Conservation (phyloP, 2,888 invertebrate species). For the Athalia rosae region DNA sequence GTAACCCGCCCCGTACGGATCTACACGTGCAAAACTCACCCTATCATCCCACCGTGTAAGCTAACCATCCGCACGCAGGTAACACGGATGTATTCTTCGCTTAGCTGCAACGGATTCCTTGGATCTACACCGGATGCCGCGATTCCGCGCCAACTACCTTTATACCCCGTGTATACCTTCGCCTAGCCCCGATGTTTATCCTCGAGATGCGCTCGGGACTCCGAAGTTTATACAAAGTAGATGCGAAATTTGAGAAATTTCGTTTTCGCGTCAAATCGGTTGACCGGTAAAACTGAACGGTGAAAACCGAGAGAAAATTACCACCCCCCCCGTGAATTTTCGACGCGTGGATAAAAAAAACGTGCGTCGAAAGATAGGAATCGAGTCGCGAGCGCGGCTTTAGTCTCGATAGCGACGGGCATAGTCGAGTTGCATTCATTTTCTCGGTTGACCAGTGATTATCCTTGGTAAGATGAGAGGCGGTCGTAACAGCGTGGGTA, state of each 20-base stretch:
- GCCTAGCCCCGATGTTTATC: conserved; percentile 18
- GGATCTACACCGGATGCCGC: conserved; percentile 17
- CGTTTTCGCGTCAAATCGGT: not conserved
- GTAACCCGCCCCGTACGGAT: not conserved
- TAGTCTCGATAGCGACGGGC: not conserved
- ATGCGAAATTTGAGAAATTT: not conserved
- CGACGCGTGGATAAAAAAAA: not conserved
- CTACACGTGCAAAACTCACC: not conserved
- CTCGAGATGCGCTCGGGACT: conserved; percentile 17
- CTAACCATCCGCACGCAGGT: conserved; percentile 49
- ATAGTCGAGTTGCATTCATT: conserved; percentile 32
- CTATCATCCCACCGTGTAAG: conserved; percentile 50
- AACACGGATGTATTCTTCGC: conserved; percentile 56
- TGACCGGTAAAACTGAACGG: not conserved
- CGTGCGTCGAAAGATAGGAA: conserved; percentile 58
- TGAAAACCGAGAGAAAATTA: too few relatives aligned
- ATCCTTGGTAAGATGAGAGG: conserved; percentile 46
- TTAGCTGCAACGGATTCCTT: not conserved
- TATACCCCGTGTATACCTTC: not conserved
- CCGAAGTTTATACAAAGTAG: not conserved
- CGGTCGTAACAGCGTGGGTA: conserved; percentile 48
- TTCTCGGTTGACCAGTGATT: conserved; percentile 54
- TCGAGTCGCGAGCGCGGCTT: conserved; percentile 72
- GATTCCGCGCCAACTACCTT: conserved; percentile 15
- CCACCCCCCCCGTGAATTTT: too few relatives aligned